Evolutionary conservation across 2,113 vertebrate species (phyloP).

Genomic region (Menidia beryllina): DNA sequence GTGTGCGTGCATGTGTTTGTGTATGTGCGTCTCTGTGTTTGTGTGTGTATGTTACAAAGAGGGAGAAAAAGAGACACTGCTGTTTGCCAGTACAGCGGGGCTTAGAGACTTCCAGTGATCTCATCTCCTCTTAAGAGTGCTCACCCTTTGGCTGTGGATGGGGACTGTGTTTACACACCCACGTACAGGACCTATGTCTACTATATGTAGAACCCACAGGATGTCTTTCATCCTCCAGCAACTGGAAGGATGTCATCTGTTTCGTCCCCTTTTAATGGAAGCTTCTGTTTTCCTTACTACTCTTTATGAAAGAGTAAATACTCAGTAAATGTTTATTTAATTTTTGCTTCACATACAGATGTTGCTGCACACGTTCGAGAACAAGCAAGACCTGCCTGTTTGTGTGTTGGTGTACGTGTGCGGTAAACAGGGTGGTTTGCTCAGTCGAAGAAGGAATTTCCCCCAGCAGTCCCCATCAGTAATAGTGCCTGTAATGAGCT

Average conservation of each 20-base stretch:
- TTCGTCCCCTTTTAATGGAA: conserved; percentile 12
- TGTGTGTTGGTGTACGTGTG: conserved; percentile 53
- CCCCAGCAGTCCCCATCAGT: conserved; percentile 81
- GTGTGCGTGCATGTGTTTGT: conserved; percentile 35
- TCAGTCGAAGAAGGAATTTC: conserved; percentile 78
- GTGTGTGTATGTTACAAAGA: conserved; percentile 15
- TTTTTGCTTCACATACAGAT: conserved; percentile 87
- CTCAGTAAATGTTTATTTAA: conserved; percentile 65
- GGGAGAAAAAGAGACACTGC: not conserved
- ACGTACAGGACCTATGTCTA: conserved; percentile 5
- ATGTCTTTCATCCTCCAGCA: conserved; percentile 19
- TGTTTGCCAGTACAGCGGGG: conserved; percentile 58
- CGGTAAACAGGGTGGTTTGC: conserved; percentile 77
- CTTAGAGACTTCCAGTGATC: conserved; percentile 67
- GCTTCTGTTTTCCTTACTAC: conserved; percentile 55
- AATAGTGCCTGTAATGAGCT: conserved; percentile 82
- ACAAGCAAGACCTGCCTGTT: conserved; percentile 69
- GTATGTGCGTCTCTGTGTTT: conserved; percentile 27
- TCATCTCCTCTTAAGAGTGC: conserved; percentile 74
- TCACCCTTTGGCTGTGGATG: conserved; percentile 59
- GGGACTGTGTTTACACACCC: conserved; percentile 33
- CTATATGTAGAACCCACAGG: conserved; percentile 33
- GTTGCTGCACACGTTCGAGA: conserved; percentile 87
- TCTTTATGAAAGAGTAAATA: conserved; percentile 88
- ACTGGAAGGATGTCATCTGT: conserved; percentile 22